A percentile compares a stretch with the other conserved stretches of the same genome.
Conservation (phyloP, 2,113 vertebrate species). For the Echinops telfairi region DNA sequence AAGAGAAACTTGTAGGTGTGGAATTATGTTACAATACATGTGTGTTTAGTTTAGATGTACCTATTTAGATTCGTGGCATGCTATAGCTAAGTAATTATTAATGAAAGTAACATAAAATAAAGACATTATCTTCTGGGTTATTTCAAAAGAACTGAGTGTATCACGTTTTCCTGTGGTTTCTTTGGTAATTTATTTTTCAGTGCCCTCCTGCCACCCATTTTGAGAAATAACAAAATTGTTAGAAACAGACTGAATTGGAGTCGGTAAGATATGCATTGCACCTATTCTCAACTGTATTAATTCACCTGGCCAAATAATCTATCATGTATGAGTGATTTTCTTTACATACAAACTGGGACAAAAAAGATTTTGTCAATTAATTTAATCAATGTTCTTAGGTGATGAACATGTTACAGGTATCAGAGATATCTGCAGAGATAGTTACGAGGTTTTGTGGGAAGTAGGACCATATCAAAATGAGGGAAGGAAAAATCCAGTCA, state of each 20-base stretch:
- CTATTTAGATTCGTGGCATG: constrained; percentile 73
- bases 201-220: not conserved
- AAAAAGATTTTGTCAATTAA: too few species aligned
- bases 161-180: not conserved
- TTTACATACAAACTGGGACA: too few species aligned
- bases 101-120: constrained; percentile 58
- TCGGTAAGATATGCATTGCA: not conserved
- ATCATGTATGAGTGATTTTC: too few species aligned
- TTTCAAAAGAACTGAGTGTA: constrained; percentile 45
- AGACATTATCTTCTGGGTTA: constrained; percentile 56
- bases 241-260: not conserved
- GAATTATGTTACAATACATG: constrained; percentile 46
- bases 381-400: too few species aligned
- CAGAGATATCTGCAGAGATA: too few species aligned
- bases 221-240: not conserved
- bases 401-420: too few species aligned
- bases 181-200: not conserved
- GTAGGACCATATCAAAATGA: too few species aligned
- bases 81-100: constrained; percentile 58
- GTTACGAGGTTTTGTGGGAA: too few species aligned
- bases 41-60: constrained; percentile 66
- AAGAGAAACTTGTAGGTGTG: constrained; percentile 42
- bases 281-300: too few species aligned
- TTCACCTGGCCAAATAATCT: too few species aligned
- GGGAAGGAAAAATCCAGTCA: too few species aligned